A percentile compares a stretch with the other conserved stretches of the same genome.
These are phyloP conservation scores for Eucriotettix oculatus DNA, from an alignment of 2,888 invertebrate species.

Conservation along the genomic window DNA sequence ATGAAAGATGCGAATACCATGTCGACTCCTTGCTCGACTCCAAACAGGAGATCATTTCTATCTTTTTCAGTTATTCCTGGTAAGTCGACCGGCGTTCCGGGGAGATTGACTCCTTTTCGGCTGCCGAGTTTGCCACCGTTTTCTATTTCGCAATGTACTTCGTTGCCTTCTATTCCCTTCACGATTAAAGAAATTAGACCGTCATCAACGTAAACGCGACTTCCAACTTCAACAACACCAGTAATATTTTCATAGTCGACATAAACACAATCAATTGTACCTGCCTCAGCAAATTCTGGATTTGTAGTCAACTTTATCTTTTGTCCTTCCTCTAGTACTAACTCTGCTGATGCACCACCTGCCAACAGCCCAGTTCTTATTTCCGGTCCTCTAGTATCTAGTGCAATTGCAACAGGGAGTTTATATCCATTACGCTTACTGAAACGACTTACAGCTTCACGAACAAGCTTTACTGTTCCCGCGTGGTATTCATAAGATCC, in stretches of 20 bases:
- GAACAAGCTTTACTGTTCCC: slow-evolving; percentile 34
- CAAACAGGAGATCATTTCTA: slow-evolving; percentile 78
- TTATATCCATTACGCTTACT: slow-evolving; percentile 21
- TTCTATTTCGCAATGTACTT: slow-evolving; percentile 44
- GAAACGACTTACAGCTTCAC: slow-evolving; percentile 28
- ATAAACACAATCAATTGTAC: background rate
- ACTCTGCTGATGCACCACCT: slow-evolving; percentile 21
- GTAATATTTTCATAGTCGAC: background rate
- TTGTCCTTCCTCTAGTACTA: background rate
- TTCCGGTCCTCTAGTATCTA: slow-evolving; percentile 45
- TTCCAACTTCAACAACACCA: background rate
- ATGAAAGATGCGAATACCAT: slow-evolving; percentile 98
- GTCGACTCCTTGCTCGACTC: slow-evolving; percentile 80
- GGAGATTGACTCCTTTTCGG: slow-evolving; percentile 91
- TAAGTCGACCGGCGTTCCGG: slow-evolving; percentile 86
- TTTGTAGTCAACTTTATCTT: background rate
- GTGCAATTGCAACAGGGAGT: slow-evolving; percentile 35
- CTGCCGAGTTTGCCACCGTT: slow-evolving; percentile 91
- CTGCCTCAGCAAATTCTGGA: background rate
- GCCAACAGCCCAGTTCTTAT: slow-evolving; percentile 40
- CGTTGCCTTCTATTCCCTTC: background rate
- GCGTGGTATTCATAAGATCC: slow-evolving; percentile 37
- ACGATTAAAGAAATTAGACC: background rate
- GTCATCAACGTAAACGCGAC: background rate
- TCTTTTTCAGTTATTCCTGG: slow-evolving; percentile 97